Percentiles rank a stretch among this genome's conserved stretches.
Conservation (phyloP, 37 sponge, comb jelly and placozoan species). For the Oopsacas minuta region DNA sequence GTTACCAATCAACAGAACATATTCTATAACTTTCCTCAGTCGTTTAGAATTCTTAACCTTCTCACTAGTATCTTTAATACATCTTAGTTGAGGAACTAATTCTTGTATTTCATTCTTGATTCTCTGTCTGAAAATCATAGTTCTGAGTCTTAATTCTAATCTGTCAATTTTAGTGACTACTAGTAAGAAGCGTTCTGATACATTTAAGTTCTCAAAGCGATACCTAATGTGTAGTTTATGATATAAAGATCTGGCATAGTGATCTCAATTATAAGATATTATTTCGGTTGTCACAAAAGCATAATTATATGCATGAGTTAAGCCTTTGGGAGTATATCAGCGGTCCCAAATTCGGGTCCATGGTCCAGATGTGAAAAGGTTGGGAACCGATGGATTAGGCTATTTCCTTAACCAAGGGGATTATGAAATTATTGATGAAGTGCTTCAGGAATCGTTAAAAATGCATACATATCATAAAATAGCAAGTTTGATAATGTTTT, state of each 20-base stretch:
- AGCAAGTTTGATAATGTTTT: not conserved
- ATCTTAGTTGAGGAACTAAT: not conserved
- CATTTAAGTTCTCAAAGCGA: not conserved
- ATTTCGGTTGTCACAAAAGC: too few relatives aligned
- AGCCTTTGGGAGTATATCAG: too few relatives aligned
- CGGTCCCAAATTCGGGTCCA: too few relatives aligned
- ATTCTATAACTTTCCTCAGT: not conserved
- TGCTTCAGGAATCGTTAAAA: too few relatives aligned
- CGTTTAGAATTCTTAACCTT: not conserved
- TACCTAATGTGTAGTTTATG: too few relatives aligned
- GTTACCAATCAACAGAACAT: not conserved
- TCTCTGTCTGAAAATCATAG: not conserved
- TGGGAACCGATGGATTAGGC: too few relatives aligned
- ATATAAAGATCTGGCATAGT: too few relatives aligned
- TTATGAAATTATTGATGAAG: too few relatives aligned
- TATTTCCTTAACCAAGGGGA: too few relatives aligned
- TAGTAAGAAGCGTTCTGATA: not conserved
- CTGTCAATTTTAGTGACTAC: not conserved
- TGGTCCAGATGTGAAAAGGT: too few relatives aligned
- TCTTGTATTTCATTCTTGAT: not conserved
- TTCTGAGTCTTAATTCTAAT: not conserved
- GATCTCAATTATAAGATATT: too few relatives aligned
- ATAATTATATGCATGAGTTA: too few relatives aligned
- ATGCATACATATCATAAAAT: not conserved
- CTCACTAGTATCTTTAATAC: not conserved